phyloP scores from a whole-genome alignment of 1,140 invertebrate species.

The Drosophila ercepeae region DNA sequence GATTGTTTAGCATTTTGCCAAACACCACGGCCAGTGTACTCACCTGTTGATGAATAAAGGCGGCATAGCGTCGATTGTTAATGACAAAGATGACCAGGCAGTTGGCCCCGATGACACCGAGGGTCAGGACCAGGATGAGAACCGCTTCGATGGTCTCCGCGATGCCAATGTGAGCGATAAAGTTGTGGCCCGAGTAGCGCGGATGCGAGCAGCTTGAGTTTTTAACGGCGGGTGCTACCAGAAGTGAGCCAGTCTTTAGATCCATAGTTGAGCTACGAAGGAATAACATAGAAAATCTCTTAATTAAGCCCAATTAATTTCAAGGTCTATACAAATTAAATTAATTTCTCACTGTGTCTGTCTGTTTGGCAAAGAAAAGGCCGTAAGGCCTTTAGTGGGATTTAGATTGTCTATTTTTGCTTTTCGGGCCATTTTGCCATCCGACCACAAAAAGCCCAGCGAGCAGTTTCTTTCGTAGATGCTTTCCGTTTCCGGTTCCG shows the following conservation, averaged over 20 bases:
- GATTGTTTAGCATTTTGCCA: neutral
- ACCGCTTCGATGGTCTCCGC: conserved; percentile 89
- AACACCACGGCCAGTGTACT: conserved; percentile 15
- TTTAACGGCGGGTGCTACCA: conserved; percentile 90
- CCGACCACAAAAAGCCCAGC: conserved; percentile 20
- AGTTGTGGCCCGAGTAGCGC: conserved; percentile 86
- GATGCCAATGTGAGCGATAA: conserved; percentile 86
- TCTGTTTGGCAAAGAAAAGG: neutral
- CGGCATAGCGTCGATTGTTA: conserved; percentile 91
- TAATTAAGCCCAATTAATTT: neutral
- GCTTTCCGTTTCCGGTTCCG: conserved; percentile 39
- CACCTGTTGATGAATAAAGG: conserved; percentile 94
- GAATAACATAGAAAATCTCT: too few relatives aligned
- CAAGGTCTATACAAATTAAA: neutral
- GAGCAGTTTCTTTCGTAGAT: conserved; percentile 35
- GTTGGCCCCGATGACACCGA: conserved; percentile 91
- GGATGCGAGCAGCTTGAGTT: conserved; percentile 92
- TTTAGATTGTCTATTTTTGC: conserved; percentile 11
- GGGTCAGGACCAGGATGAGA: conserved; percentile 89
- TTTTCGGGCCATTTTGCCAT: conserved; percentile 5
- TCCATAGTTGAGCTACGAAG: conserved; percentile 73
- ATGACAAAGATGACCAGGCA: conserved; percentile 92
- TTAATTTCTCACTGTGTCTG: conserved; percentile 1
- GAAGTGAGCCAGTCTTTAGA: conserved; percentile 85
- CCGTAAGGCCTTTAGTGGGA: neutral